Conservation (phyloP, 2,888 invertebrate genomes). For the Zonitis immaculata region DNA sequence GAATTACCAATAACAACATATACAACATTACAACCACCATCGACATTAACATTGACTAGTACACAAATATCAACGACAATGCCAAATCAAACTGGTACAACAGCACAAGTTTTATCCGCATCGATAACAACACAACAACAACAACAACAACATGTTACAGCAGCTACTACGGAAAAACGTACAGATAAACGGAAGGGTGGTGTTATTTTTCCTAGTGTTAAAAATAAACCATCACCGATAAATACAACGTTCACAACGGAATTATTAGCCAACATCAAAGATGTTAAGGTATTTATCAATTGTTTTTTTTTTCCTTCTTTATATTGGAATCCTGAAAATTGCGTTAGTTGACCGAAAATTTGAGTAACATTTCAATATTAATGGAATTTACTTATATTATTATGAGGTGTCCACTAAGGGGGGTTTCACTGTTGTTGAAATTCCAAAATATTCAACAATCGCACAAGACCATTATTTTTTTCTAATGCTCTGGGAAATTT, state of each 20-base stretch:
- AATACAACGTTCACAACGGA: conserved; percentile 81
- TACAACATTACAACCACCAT: conserved; percentile 48
- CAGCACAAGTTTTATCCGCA: conserved; percentile 1
- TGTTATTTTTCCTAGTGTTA: conserved; percentile 86
- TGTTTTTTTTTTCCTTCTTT: too few relatives aligned
- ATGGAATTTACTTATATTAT: too few relatives aligned
- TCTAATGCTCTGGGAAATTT: too few relatives aligned
- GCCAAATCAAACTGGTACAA: conserved; percentile 16
- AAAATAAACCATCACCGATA: conserved; percentile 81
- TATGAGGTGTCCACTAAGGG: too few relatives aligned
- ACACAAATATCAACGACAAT: conserved; percentile 3
- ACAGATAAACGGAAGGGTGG: conserved; percentile 65
- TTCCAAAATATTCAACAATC: too few relatives aligned
- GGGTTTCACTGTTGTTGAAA: too few relatives aligned
- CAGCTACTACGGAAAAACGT: conserved; percentile 48
- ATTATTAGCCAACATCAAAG: conserved; percentile 69
- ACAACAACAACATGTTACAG: conserved; percentile 34
- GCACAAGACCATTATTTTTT: too few relatives aligned
- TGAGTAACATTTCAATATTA: too few relatives aligned
- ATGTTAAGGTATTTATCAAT: conserved; percentile 84
- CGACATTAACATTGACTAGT: conserved; percentile 38
- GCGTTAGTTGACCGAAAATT: too few relatives aligned
- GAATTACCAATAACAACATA: conserved; percentile 39
- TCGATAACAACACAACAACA: conserved; percentile 24
- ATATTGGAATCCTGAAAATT: too few relatives aligned